These are phyloP conservation scores for Leptodactylus fallax DNA, from an alignment of 2,797 vertebrate genomes.

Conservation along the genomic window DNA sequence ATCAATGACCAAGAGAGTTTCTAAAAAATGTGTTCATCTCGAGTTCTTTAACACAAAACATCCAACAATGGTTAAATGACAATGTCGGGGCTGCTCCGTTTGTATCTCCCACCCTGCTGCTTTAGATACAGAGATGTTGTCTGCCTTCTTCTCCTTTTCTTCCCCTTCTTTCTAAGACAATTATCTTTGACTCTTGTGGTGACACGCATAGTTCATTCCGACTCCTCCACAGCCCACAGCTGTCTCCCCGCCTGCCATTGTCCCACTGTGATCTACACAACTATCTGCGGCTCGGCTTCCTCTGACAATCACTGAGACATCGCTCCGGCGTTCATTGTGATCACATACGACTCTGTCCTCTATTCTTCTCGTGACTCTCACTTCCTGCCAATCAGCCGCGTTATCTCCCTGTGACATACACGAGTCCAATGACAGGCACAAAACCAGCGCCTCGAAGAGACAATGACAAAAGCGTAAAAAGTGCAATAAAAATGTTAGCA, in stretches of 20 bases:
- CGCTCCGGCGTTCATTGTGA: constrained; percentile 23
- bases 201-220: constrained; percentile 28
- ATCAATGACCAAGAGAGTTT: background rate
- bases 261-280: constrained; percentile 39
- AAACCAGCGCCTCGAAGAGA: constrained; percentile 40
- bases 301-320: constrained; percentile 36
- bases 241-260: constrained; percentile 45
- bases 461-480: constrained; percentile 58
- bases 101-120: background rate
- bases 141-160: background rate
- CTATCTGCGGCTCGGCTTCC: constrained; percentile 22
- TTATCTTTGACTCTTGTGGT: constrained; percentile 40
- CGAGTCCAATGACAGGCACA: constrained; percentile 49
- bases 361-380: constrained; percentile 26
- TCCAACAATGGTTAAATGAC: background rate
- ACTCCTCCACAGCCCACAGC: constrained; percentile 35
- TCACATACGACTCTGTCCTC: constrained; percentile 36
- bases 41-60: too few relatives aligned
- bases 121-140: background rate
- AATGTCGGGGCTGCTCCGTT: background rate
- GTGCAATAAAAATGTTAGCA: constrained; percentile 46
- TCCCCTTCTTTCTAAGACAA: constrained; percentile 19
- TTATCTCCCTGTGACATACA: constrained; percentile 59
- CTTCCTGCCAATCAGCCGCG: constrained; percentile 54
- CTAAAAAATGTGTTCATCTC: background rate